Percentiles rank a stretch among this genome's conserved stretches.
These are phyloP conservation scores for Centropus unirufus DNA, from an alignment of 2,113 vertebrate species.

Conservation along the genomic window DNA sequence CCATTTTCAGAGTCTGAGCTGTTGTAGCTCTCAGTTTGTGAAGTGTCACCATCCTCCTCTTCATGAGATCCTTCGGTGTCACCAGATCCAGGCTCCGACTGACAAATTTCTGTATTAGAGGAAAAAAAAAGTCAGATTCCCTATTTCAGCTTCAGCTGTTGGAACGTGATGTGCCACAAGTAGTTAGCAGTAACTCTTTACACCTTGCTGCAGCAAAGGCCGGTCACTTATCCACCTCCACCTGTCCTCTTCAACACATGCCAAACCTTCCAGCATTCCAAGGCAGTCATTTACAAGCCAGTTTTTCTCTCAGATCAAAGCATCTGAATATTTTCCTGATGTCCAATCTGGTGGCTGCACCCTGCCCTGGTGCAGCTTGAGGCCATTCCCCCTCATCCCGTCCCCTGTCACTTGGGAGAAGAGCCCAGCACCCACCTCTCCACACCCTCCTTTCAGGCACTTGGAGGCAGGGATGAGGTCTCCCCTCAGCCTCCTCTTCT, in stretches of 20 bases:
- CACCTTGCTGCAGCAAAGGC: neutral
- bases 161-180: neutral
- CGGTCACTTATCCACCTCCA: neutral
- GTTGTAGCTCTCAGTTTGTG: neutral
- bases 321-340: neutral
- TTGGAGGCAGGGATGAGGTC: no score
- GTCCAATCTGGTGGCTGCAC: no score
- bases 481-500: no score
- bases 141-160: neutral
- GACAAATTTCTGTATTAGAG: neutral
- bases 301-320: neutral
- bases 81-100: neutral
- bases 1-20: constrained; percentile 38
- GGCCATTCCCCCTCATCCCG: no score
- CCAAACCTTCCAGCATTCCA: neutral
- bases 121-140: neutral
- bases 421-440: no score
- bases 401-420: no score
- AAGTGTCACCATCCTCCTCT: neutral
- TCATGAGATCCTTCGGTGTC: rapidly evolving
- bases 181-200: neutral
- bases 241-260: neutral
- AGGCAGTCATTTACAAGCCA: neutral
- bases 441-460: no score
- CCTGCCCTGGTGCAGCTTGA: no score